Evolutionary conservation across 2,797 vertebrate species (phyloP), one percentile per base, ranked within the genome.

Genomic region (Bryconaethiops microstoma): DNA sequence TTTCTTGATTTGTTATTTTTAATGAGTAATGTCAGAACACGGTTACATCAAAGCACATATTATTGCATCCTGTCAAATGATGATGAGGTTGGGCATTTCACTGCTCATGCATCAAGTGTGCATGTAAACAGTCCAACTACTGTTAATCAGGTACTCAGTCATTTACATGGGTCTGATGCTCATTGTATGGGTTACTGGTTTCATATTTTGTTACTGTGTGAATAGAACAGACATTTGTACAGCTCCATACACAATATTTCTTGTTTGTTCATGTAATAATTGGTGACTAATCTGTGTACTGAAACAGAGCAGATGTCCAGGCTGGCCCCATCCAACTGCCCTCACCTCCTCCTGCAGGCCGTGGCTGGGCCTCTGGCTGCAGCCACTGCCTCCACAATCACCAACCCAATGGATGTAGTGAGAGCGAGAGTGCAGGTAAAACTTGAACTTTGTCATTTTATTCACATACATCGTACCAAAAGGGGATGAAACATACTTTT

Each of bases 331-430:
- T 95, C 93, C 23, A 93, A 97, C 87, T 99, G 97, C 80, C 98
- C 98, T 54, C 97, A 99, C 86, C 96, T 99, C 79, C 87, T 99
- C 55, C 94, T 99, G 45, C 97, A 99, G 88, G 98, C 96, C 0
- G 91, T 98, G 75, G 96, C 97, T 0, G 98, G 97, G 81, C 97
- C 98, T 0, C 88, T 99, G 1, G 97, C 98, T 0, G 97, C 97
- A 1, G 97, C 96, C 0, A 99, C 97, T 0, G 97, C 98, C 72
- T 97, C 97, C 23, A 96, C 96, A 0, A 94, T 99, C 88, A 99
- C 97, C 89, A 99, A 99, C 88, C 98, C 97, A 0, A 99, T 99
- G 98, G 97, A 99, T 0, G 97, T 99, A 80, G 95, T 99, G 87
- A 91, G 97, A 88, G 96, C 97, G 14, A 93, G 97, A 63, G 96